A percentile compares a stretch with the other conserved stretches of the same genome.
Evolutionary conservation across 2,113 vertebrate species (phyloP).

Genomic region (Octodon degus): DNA sequence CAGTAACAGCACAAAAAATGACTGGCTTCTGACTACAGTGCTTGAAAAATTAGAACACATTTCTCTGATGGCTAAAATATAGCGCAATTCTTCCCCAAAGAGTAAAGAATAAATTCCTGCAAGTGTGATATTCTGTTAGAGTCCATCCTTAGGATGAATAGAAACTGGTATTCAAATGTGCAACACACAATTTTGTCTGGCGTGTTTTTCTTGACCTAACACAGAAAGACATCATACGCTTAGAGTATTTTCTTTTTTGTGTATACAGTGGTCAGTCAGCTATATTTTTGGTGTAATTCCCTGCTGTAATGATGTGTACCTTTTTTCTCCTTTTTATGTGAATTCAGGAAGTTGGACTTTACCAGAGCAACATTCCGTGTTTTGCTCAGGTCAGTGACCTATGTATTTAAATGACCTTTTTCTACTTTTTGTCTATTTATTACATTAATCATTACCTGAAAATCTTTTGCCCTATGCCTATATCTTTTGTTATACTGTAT

Average conservation of each 20-base stretch:
- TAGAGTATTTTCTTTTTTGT: slow-evolving; percentile 59
- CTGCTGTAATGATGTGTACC: slow-evolving; percentile 80
- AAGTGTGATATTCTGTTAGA: not conserved
- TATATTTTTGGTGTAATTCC: slow-evolving; percentile 70
- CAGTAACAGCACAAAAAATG: not conserved
- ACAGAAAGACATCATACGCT: slow-evolving; percentile 63
- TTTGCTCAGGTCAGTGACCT: slow-evolving; percentile 95
- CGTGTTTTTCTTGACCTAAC: slow-evolving; percentile 9
- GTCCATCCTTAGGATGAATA: slow-evolving; percentile 24
- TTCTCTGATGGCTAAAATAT: not conserved
- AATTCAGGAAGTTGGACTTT: slow-evolving; percentile 96
- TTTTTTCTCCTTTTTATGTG: slow-evolving; percentile 84
- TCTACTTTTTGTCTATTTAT: slow-evolving; percentile 56
- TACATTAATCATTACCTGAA: slow-evolving; percentile 1
- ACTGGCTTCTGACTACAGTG: not conserved
- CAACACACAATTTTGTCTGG: not conserved
- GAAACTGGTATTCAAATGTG: not conserved
- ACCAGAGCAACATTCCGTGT: slow-evolving; percentile 95
- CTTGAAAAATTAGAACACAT: slow-evolving; percentile 1
- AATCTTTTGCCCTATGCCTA: slow-evolving; percentile 61
- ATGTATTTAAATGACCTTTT: slow-evolving; percentile 85
- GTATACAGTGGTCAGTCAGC: slow-evolving; percentile 56
- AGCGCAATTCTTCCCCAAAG: not conserved
- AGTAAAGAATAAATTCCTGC: not conserved
- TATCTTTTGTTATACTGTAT: not conserved